Percentiles rank a stretch among this genome's conserved stretches.
Conservation (phyloP, 2,797 vertebrate genomes). For the Pagetopsis macropterus region DNA sequence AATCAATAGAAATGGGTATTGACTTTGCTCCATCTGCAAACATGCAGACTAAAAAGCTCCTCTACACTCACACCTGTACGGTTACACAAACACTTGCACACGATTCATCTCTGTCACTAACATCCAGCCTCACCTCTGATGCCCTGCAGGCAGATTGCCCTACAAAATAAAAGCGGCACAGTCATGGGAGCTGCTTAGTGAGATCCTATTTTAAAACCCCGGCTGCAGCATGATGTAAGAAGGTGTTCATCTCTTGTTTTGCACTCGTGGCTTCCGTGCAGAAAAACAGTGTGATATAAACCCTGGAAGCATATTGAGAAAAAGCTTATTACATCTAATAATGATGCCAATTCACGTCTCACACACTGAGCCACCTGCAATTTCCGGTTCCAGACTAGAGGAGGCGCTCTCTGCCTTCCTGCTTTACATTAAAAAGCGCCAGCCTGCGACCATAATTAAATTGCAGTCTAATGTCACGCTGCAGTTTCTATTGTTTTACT, state of each 20-base stretch:
- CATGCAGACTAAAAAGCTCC: constrained; percentile 8
- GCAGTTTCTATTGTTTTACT: constrained; percentile 46
- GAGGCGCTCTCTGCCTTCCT: constrained; percentile 58
- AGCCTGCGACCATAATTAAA: constrained; percentile 57
- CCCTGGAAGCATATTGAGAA: neutral
- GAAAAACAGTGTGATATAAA: constrained; percentile 1
- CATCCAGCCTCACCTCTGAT: constrained; percentile 7
- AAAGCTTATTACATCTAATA: neutral
- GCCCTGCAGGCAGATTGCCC: constrained; percentile 2
- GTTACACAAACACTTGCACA: constrained; percentile 29
- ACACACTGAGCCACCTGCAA: neutral
- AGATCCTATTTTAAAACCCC: constrained; percentile 24
- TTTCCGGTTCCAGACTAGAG: constrained; percentile 47
- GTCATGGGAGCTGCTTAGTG: neutral
- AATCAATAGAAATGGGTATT: constrained; percentile 39
- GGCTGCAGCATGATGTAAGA: constrained; percentile 41
- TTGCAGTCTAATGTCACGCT: constrained; percentile 34
- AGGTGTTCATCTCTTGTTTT: constrained; percentile 16
- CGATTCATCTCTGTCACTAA: constrained; percentile 6
- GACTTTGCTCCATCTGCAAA: constrained; percentile 41
- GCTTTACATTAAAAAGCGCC: constrained; percentile 43
- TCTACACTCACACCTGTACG: constrained; percentile 15
- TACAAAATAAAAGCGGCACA: constrained; percentile 1
- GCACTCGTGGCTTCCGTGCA: constrained; percentile 2
- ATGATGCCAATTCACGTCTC: neutral